Evolutionary conservation across 1,140 invertebrate genomes (phyloP), one percentile per base, ranked within the genome.

Genomic region (Eurytemora carolleeae): DNA sequence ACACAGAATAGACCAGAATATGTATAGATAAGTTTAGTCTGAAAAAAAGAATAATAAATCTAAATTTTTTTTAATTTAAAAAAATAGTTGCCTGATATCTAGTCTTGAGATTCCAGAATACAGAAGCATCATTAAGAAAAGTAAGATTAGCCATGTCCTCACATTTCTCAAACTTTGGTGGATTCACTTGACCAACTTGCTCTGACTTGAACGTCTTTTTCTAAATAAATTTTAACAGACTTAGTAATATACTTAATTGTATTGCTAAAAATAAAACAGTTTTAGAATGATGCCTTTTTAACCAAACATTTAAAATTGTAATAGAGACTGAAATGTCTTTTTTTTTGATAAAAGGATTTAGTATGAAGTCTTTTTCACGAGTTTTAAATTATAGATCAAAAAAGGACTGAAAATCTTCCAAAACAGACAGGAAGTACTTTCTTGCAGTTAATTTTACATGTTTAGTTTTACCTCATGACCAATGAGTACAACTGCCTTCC

Each of bases 141-240:
- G 95, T 98, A 84, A 99, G 86, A 79, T 96, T 97, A 68, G 95
- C 96, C 92, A 98, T 98, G 79, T 98, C 93, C 78, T 98, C 93
- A 77, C 80, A 82, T 84, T 97, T 98, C 79, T 97, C 92, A 79
- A 91, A 98, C 79, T 98, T 98, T 72, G 94, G 95, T 68, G 95
- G 95, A 77, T 99, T 99, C 77, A 98, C 93, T 80, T 98, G 94
- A 72, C 83, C 81, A 68, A 98, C 82, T 73, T 84, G 82, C 72
- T 98, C 95, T 80, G 96, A 96, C 80, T 98, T 98, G 77, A 93
- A 85, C 95, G 95, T 77, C 98, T 99, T 60, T 44, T 60, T 60
- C 59, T 60, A 53, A 17, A 54, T n/a, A n/a, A n/a, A n/a, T n/a
- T n/a, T n/a, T n/a, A n/a, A n/a, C n/a, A n/a, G n/a, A n/a, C n/a